Percentiles rank a stretch among this genome's conserved stretches.
Evolutionary conservation across 1,140 invertebrate genomes (phyloP).

Genomic region (Nephila pilipes): DNA sequence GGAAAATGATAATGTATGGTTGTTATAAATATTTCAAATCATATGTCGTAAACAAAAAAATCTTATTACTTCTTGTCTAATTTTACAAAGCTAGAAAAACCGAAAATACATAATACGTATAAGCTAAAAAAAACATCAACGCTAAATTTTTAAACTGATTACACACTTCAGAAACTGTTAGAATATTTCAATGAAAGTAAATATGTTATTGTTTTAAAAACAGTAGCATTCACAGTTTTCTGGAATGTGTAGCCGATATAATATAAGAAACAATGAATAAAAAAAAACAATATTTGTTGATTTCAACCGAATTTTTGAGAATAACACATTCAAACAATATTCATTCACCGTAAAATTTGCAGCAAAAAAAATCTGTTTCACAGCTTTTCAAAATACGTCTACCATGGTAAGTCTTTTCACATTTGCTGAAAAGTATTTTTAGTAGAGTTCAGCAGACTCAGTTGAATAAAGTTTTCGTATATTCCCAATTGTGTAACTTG

Average conservation of each 20-base stretch:
- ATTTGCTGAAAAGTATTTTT: not conserved
- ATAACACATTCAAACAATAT: not conserved
- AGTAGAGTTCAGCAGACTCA: not conserved
- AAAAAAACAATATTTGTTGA: not conserved
- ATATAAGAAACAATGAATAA: not conserved
- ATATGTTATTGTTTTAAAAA: not conserved
- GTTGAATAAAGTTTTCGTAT: not conserved
- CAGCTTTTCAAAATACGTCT: not conserved
- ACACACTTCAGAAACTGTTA: no score
- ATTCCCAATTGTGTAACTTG: not conserved
- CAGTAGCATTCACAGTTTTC: not conserved
- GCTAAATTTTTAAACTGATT: no score
- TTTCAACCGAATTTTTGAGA: not conserved
- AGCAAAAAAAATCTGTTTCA: not conserved
- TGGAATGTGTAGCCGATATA: not conserved
- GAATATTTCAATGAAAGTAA: no score
- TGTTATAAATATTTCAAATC: no score
- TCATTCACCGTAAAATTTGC: not conserved
- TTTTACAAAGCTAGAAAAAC: no score
- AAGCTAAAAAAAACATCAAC: no score
- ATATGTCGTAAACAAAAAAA: no score
- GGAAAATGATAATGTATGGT: no score
- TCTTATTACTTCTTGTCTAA: no score
- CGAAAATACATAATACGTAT: no score
- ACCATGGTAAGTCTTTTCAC: not conserved